Conservation (phyloP, 2,888 invertebrate species). For the Drosophila colorata region DNA sequence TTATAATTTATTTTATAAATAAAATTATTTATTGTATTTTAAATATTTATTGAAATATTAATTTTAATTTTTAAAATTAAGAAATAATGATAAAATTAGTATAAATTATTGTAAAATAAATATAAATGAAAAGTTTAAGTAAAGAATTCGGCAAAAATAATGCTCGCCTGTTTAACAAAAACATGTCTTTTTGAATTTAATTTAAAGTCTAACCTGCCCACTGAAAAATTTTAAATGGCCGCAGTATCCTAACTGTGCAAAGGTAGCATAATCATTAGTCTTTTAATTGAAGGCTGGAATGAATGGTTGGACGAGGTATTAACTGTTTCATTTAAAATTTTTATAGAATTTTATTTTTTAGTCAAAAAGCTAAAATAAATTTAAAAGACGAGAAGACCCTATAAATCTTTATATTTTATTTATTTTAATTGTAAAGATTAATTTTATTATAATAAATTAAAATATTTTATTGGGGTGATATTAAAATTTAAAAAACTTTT, state of each 20-base stretch:
- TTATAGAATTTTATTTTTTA: conserved; percentile 87
- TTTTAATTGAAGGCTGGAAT: conserved; percentile 92
- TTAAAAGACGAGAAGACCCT: conserved; percentile 92
- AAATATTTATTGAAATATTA: conserved; percentile 85
- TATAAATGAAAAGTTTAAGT: conserved; percentile 84
- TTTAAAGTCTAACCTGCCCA: conserved; percentile 91
- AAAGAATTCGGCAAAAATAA: conserved; percentile 89
- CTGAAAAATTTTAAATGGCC: conserved; percentile 90
- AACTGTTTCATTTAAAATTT: conserved; percentile 87
- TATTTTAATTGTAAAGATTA: conserved; percentile 83
- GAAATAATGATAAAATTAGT: conserved; percentile 88
- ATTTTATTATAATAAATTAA: conserved; percentile 77
- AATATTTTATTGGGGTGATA: conserved; percentile 89
- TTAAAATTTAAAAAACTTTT: conserved; percentile 87
- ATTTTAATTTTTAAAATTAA: conserved; percentile 85
- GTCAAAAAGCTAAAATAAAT: conserved; percentile 89
- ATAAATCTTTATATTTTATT: conserved; percentile 88
- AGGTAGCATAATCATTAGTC: conserved; percentile 93
- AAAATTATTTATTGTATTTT: conserved; percentile 85
- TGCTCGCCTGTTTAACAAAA: conserved; percentile 92
- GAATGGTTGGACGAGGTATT: conserved; percentile 90
- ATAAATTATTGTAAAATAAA: conserved; percentile 82
- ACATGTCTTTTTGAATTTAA: conserved; percentile 89
- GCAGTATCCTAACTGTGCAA: conserved; percentile 92
- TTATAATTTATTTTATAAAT: conserved; percentile 86